Percentiles rank a stretch among this genome's conserved stretches.
Evolutionary conservation across 2,113 vertebrate species (phyloP).

Genomic region (Trichomycterus rosablanca): DNA sequence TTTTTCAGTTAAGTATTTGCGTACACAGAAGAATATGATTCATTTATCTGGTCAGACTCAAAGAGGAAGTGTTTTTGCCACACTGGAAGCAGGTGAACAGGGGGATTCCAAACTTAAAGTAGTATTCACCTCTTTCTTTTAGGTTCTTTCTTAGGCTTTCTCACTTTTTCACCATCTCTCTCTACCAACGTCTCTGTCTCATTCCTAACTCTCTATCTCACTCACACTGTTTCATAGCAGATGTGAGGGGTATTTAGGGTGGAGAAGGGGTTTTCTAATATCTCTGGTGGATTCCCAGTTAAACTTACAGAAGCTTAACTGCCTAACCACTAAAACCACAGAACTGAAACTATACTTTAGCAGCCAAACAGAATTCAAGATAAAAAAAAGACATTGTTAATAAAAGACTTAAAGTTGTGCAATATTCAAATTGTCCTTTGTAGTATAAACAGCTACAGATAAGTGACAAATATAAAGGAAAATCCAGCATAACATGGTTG

Average conservation of each 20-base stretch:
- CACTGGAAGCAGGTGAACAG: conserved; percentile 47
- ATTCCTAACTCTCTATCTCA: conserved; percentile 17
- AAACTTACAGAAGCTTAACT: conserved; percentile 23
- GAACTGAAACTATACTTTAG: conserved; percentile 28
- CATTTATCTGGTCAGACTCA: conserved; percentile 34
- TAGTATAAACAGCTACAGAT: no score
- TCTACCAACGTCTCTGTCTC: conserved; percentile 30
- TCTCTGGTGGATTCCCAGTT: conserved; percentile 42
- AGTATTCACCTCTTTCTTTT: conserved; percentile 43
- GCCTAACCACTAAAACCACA: conserved; percentile 34
- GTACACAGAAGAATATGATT: conserved; percentile 42
- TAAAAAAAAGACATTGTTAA: conserved; percentile 31
- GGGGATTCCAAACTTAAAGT: conserved; percentile 60
- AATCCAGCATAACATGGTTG: no score
- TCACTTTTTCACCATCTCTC: conserved; percentile 29
- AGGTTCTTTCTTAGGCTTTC: conserved; percentile 31
- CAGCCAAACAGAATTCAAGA: conserved; percentile 31
- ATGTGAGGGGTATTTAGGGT: conserved; percentile 4
- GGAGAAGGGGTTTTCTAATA: conserved; percentile 33
- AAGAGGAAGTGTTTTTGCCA: conserved; percentile 37
- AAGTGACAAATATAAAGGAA: no score
- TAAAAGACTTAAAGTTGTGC: conserved; percentile 33
- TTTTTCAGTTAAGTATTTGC: conserved; percentile 21
- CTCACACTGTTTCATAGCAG: conserved; percentile 21
- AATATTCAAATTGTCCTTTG: no score